These are phyloP conservation scores for Glossophaga mutica DNA, from an alignment of 2,797 vertebrate genomes.

Conservation along the genomic window DNA sequence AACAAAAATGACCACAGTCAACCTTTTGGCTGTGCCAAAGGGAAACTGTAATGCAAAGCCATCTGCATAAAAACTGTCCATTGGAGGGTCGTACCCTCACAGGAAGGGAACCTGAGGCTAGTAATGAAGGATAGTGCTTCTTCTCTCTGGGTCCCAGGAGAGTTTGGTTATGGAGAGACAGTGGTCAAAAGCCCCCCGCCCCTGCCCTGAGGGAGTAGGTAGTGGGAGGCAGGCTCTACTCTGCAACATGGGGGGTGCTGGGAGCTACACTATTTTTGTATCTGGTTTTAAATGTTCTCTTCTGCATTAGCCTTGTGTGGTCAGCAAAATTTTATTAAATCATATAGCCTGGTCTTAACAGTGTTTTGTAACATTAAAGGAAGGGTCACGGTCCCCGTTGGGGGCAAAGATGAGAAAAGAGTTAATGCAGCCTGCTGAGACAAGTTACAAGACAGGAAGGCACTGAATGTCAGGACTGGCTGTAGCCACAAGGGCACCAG, in stretches of 20 bases:
- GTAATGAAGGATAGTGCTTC: not conserved
- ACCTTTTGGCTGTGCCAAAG: constrained; percentile 11
- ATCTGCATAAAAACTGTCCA: not conserved
- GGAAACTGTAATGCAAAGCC: not conserved
- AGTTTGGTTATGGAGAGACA: not conserved
- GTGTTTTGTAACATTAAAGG: not conserved
- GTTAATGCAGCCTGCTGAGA: not conserved
- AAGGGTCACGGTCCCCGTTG: not conserved
- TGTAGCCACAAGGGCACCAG: not conserved
- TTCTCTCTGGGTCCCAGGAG: not conserved
- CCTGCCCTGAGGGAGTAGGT: not conserved
- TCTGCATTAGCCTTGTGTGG: not conserved
- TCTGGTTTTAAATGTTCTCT: not conserved
- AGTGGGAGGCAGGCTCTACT: not conserved
- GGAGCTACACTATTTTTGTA: not conserved
- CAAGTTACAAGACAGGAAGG: not conserved
- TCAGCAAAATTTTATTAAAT: not conserved
- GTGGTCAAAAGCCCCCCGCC: not conserved
- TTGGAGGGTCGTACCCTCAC: not conserved
- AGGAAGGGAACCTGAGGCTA: not conserved
- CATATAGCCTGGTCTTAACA: not conserved
- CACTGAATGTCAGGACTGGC: not conserved
- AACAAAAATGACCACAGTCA: not conserved
- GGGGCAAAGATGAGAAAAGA: not conserved
- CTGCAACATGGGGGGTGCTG: not conserved